phyloP scores from a whole-genome alignment of 1,140 invertebrate species.

The Megalopta genalis region DNA sequence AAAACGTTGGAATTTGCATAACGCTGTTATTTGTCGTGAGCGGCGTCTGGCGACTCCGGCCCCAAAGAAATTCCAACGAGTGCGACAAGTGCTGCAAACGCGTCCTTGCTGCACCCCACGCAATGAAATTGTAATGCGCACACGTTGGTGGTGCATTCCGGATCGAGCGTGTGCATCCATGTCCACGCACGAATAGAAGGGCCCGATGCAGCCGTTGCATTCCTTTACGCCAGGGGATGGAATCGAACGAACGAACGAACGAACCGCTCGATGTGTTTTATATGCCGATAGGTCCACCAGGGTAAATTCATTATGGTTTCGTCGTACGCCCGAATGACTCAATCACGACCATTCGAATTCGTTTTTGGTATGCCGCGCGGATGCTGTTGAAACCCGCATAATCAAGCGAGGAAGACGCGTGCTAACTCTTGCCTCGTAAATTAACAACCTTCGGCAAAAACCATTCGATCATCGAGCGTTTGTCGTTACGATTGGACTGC shows the following conservation, averaged over 20 bases:
- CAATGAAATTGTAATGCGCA: constrained; percentile 39
- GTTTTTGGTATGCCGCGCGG: neutral
- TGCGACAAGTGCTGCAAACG: constrained; percentile 28
- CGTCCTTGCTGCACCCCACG: constrained; percentile 58
- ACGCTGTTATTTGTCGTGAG: constrained; percentile 37
- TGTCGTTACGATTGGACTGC: no score
- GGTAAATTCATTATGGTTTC: constrained; percentile 20
- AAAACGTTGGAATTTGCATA: constrained; percentile 34
- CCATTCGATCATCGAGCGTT: no score
- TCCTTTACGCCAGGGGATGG: neutral
- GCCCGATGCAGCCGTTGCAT: neutral
- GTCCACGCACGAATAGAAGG: constrained; percentile 14
- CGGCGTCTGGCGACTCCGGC: constrained; percentile 10
- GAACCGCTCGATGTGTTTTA: neutral
- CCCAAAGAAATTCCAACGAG: constrained; percentile 37
- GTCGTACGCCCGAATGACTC: neutral
- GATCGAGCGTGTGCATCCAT: constrained; percentile 10
- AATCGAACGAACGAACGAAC: neutral
- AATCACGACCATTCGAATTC: neutral
- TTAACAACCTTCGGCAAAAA: no score
- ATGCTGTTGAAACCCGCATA: neutral
- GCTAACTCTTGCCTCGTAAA: neutral
- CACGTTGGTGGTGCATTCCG: constrained; percentile 49
- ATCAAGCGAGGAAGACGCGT: neutral
- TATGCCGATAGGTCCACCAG: neutral